phyloP scores from a whole-genome alignment of 2,113 vertebrate genomes.

The Eulemur rufifrons region DNA sequence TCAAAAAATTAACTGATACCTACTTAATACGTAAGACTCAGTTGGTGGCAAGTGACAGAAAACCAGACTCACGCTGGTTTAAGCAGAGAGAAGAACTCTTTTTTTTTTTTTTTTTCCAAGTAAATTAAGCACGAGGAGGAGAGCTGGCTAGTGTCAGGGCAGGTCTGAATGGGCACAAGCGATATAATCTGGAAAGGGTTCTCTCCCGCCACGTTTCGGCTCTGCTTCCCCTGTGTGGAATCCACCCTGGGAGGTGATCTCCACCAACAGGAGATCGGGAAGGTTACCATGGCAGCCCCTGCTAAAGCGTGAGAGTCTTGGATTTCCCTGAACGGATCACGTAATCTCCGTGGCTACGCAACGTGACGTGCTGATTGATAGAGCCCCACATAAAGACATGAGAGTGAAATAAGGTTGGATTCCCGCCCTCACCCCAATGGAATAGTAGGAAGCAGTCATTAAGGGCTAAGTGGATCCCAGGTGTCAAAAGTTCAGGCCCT shows the following conservation, averaged over 20 bases:
- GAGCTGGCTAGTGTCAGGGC: background rate
- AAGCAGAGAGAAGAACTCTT: background rate
- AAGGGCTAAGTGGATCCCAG: background rate
- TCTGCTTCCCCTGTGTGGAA: background rate
- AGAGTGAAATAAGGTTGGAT: background rate
- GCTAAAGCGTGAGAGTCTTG: background rate
- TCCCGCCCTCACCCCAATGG: background rate
- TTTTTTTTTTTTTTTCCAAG: background rate
- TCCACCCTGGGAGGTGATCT: background rate
- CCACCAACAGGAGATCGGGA: too few relatives aligned
- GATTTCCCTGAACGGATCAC: background rate
- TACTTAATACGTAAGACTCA: conserved; percentile 51
- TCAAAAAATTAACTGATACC: conserved; percentile 67
- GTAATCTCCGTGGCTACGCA: background rate
- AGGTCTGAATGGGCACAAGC: background rate
- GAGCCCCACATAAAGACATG: background rate
- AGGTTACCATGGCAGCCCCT: background rate
- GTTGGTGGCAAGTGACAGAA: conserved; percentile 61
- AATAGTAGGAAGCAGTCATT: background rate
- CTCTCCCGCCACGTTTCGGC: background rate
- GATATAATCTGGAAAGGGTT: background rate
- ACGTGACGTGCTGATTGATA: background rate
- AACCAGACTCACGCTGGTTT: conserved; percentile 46
- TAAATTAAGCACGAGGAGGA: background rate
- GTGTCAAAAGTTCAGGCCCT: background rate